Evolutionary conservation across 2,113 vertebrate species (phyloP).

Genomic region (Triplophysa tibetana): DNA sequence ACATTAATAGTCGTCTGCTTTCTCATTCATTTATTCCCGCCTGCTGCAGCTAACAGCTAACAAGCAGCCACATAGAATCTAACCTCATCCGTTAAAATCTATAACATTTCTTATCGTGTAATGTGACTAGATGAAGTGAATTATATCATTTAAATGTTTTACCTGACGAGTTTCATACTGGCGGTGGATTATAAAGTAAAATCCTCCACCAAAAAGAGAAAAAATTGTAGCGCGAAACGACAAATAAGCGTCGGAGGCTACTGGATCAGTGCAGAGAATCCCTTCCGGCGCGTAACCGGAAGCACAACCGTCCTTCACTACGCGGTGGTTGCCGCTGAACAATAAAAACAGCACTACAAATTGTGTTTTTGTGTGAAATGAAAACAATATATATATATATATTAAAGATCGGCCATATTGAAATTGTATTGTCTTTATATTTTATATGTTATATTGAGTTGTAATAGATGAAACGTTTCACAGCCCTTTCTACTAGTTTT

Average conservation of each 20-base stretch:
- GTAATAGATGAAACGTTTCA: too few species aligned
- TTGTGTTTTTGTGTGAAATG: background rate
- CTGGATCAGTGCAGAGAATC: background rate
- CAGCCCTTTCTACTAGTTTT: too few species aligned
- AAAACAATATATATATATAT: background rate
- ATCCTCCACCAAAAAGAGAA: constrained; percentile 62
- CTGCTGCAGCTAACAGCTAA: constrained; percentile 41
- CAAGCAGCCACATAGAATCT: constrained; percentile 56
- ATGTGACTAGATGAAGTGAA: fast-evolving
- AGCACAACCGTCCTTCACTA: background rate
- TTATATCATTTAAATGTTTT: background rate
- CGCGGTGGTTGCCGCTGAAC: background rate
- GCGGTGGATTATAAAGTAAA: constrained; percentile 57
- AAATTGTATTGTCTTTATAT: too few species aligned
- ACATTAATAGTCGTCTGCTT: background rate
- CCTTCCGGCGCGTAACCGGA: constrained; percentile 41
- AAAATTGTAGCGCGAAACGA: constrained; percentile 68
- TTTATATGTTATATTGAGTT: too few species aligned
- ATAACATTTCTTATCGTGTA: fast-evolving
- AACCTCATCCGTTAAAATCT: constrained; percentile 57
- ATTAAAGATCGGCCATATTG: background rate
- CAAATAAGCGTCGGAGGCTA: constrained; percentile 37
- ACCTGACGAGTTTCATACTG: constrained; percentile 82
- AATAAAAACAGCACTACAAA: background rate
- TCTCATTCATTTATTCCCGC: constrained; percentile 71